Evolutionary conservation across 2,113 vertebrate genomes (phyloP).

Genomic region (Leptocoma aspasia): DNA sequence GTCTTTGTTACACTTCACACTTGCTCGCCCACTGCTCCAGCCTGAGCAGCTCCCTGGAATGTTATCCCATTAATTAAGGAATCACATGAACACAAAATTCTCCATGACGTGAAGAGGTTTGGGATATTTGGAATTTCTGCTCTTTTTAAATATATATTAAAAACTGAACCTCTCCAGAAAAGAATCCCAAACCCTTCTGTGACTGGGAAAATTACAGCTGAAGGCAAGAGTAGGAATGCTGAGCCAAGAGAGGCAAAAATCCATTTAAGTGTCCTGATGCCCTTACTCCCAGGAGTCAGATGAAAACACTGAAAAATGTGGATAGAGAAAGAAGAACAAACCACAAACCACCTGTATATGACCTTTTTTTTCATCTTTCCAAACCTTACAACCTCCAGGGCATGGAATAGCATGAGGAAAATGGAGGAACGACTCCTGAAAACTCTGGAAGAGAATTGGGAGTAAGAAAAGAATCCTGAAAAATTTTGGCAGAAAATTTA

Average conservation of each 20-base stretch:
- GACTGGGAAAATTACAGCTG: background rate
- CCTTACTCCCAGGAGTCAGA: background rate
- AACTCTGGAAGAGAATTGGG: background rate
- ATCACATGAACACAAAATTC: accelerated
- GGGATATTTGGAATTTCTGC: background rate
- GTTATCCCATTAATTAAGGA: background rate
- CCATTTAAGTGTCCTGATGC: background rate
- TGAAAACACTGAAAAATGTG: background rate
- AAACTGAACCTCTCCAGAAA: background rate
- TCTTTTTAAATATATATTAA: accelerated
- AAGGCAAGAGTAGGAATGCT: background rate
- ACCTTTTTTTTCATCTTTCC: background rate
- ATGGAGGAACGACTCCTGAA: background rate
- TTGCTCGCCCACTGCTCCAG: no score
- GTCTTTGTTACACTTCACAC: no score
- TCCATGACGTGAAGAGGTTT: background rate
- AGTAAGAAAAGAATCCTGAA: background rate
- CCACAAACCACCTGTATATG: background rate
- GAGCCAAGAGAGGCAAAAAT: background rate
- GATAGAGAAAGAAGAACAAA: background rate
- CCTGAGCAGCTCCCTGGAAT: background rate
- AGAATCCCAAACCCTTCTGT: background rate
- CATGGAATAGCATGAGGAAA: accelerated
- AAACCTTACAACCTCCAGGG: background rate
- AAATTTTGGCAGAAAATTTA: no score